Conservation (phyloP, 2,797 vertebrate species). For the Alectoris magna region DNA sequence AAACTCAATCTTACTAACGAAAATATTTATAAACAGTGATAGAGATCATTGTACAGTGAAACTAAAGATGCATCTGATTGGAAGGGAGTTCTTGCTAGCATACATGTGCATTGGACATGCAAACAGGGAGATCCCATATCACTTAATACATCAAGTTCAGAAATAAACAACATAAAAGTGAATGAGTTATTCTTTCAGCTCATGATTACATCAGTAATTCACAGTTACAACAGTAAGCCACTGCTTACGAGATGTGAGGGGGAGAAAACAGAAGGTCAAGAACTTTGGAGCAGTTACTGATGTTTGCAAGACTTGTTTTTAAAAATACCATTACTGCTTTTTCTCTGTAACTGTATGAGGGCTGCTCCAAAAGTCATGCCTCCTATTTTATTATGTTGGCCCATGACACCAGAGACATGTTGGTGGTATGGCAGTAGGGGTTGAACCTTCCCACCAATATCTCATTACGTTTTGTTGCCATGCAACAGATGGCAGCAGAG, state of each 20-base stretch:
- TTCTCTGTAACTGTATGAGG: neutral
- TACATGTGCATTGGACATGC: neutral
- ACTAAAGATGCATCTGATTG: neutral
- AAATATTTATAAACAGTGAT: slow-evolving; percentile 13
- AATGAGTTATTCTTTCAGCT: neutral
- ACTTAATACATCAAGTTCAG: neutral
- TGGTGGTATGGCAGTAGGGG: neutral
- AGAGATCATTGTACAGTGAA: neutral
- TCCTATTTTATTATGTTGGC: neutral
- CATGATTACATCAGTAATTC: neutral
- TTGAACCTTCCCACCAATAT: neutral
- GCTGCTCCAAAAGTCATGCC: neutral
- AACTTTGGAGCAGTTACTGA: neutral
- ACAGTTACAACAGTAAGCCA: neutral
- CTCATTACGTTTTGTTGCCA: neutral
- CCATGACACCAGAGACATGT: neutral
- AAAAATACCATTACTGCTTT: neutral
- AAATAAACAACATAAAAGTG: neutral
- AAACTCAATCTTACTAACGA: slow-evolving; percentile 18
- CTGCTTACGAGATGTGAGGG: neutral
- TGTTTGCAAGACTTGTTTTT: neutral
- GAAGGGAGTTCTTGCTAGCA: neutral
- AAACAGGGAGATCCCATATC: neutral
- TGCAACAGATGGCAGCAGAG: neutral
- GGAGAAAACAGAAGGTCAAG: neutral